phyloP scores from a whole-genome alignment of 2,113 vertebrate species.

The Colius striatus region DNA sequence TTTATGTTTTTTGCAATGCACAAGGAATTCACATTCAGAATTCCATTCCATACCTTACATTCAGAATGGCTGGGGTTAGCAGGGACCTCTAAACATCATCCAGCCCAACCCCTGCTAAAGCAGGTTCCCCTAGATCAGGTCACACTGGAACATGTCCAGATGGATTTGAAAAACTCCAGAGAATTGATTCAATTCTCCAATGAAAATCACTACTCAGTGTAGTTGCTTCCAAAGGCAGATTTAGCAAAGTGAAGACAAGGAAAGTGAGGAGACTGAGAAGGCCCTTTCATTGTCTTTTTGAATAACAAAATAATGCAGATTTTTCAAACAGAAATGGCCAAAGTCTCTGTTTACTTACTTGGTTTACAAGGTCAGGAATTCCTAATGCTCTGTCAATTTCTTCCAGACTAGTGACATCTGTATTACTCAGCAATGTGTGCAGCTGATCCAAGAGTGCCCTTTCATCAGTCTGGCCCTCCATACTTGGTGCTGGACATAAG shows the following conservation, averaged over 20 bases:
- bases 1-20: not conserved
- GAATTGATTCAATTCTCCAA: too few relatives aligned
- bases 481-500: constrained; percentile 83
- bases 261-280: not conserved
- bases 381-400: constrained; percentile 96
- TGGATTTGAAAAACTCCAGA: too few relatives aligned
- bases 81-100: too few relatives aligned
- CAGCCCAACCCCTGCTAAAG: too few relatives aligned
- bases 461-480: constrained; percentile 92
- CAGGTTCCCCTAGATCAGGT: too few relatives aligned
- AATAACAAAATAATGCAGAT: not conserved
- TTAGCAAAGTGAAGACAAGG: not conserved
- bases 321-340: not conserved
- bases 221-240: not conserved
- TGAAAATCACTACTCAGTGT: not conserved
- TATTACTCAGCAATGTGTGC: constrained; percentile 91
- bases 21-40: not conserved
- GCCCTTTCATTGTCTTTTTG: not conserved
- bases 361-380: constrained; percentile 95
- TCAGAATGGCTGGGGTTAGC: too few relatives aligned
- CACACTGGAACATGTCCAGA: too few relatives aligned
- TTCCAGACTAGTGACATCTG: constrained; percentile 90
- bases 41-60: too few relatives aligned
- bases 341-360: constrained; percentile 75
- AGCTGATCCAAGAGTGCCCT: constrained; percentile 92